These are phyloP conservation scores for Ctenomys sociabilis DNA, from an alignment of 2,113 vertebrate genomes.

Conservation along the genomic window DNA sequence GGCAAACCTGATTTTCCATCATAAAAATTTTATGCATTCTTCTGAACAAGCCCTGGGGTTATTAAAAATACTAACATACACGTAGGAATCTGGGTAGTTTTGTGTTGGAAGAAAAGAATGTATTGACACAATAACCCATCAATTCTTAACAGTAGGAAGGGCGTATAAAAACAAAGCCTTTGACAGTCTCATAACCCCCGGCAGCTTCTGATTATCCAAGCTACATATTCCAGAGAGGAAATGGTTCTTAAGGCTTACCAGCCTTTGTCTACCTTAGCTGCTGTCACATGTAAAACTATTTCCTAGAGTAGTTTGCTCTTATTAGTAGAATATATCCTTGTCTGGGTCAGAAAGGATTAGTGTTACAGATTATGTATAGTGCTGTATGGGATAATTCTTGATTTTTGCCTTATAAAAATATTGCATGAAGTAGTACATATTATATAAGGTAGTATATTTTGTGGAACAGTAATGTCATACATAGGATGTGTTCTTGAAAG, in stretches of 20 bases:
- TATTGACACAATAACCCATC: slow-evolving; percentile 28
- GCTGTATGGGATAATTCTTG: not conserved
- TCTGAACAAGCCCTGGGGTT: slow-evolving; percentile 49
- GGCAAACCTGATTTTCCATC: slow-evolving; percentile 42
- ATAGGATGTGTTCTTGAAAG: not conserved
- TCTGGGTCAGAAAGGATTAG: not conserved
- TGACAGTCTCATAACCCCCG: slow-evolving; percentile 21
- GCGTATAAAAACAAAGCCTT: slow-evolving; percentile 29
- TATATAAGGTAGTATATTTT: not conserved
- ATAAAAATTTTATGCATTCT: slow-evolving; percentile 42
- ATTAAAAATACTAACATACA: slow-evolving; percentile 38
- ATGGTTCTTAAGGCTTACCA: not conserved
- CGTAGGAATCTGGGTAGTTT: slow-evolving; percentile 27
- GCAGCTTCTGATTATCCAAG: not conserved
- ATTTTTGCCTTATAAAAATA: not conserved
- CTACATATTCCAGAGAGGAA: not conserved
- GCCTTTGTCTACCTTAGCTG: not conserved
- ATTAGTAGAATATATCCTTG: not conserved
- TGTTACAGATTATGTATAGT: not conserved
- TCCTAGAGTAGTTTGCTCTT: not conserved
- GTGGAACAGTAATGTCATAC: slow-evolving; percentile 22
- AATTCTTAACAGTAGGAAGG: slow-evolving; percentile 19
- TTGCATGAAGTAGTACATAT: not conserved
- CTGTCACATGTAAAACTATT: not conserved
- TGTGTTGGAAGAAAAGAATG: not conserved